Base-by-base conservation (phyloP, 1,140 invertebrate genomes). In the Trissolcus basalis region DNA sequence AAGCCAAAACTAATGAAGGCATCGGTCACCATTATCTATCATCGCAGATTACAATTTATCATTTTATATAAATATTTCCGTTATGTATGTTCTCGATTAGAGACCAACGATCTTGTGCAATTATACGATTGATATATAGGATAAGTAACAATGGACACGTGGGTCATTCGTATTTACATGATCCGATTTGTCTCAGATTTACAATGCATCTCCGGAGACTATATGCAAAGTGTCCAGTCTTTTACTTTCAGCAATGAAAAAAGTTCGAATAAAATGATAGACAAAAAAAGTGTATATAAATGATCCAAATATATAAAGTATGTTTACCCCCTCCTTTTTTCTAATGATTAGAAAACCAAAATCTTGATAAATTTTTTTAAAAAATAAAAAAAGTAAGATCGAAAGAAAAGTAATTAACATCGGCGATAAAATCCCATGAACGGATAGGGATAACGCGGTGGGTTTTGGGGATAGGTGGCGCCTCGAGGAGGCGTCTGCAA, bases 341-440 rank as follows among this genome's bases (percentile, higher is more conserved):
- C 19, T 27, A 27, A 27, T 27, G 19, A 27, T 27, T 27, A 27
- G 19, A 27, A 27, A 27, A 27, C 19, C 9, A 43, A 44, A n/a
- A 41, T 56, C 49, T 60, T 55, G 13, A 60, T 39, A 45, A 45
- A 13, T 45, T 45, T 12, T 3, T 13, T 13, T 13, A 51, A 27
- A 27, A 27, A 27, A 27, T 3, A 27, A 1, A 27, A 27, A 27
- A 27, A 27, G 19, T 1, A 6, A 27, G 6, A 27, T 27, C 6
- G 5, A 14, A 27, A 16, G 14, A 3, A 13, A 80, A 76, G 87
- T 68, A 83, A 88, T 79, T 86, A 81, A 58, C 84, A 81, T 45
- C 86, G 88, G n/a, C 85, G 87, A 12, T 84, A 73, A 61, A 86
- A 86, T 54, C 83, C 84, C n/a, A 86, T 77, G 59, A 86, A 88